Evolutionary conservation across 2,113 vertebrate species (phyloP).

Genomic region (Atlantisia rogersi): DNA sequence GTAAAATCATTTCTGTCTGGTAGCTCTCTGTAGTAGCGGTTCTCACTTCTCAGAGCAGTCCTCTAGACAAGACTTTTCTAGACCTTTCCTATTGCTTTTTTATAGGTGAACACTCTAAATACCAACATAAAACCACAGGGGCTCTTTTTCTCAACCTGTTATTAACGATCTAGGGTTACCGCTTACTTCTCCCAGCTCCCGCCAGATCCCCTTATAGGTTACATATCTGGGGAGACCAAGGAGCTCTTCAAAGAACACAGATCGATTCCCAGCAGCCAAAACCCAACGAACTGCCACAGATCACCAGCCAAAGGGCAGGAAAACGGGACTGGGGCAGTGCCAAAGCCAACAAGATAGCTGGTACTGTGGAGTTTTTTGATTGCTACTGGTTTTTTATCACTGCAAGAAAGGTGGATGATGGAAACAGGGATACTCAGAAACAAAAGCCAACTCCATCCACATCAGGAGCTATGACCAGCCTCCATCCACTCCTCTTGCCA

Average conservation of each 20-base stretch:
- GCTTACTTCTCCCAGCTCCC: not conserved
- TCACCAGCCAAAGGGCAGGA: not conserved
- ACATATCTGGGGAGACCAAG: not conserved
- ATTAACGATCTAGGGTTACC: not conserved
- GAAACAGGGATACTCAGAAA: not conserved
- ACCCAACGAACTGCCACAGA: not conserved
- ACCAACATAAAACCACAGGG: not conserved
- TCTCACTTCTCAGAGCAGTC: not conserved
- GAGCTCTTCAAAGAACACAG: not conserved
- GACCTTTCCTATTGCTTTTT: rapidly evolving
- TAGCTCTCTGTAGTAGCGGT: not conserved
- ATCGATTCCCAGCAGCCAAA: not conserved
- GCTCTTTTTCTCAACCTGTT: not conserved
- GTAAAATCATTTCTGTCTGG: not conserved
- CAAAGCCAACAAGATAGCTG: not conserved
- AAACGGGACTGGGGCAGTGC: not conserved
- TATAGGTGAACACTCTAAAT: not conserved
- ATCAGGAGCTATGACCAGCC: not conserved
- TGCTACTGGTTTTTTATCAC: not conserved
- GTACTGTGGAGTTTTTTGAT: not conserved
- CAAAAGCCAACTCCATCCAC: not conserved
- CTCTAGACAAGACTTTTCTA: not conserved
- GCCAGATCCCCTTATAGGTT: not conserved
- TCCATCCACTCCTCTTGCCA: not conserved
- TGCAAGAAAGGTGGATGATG: not conserved